Evolutionary conservation across 2,797 vertebrate species (phyloP).

Genomic region (Mus caroli): DNA sequence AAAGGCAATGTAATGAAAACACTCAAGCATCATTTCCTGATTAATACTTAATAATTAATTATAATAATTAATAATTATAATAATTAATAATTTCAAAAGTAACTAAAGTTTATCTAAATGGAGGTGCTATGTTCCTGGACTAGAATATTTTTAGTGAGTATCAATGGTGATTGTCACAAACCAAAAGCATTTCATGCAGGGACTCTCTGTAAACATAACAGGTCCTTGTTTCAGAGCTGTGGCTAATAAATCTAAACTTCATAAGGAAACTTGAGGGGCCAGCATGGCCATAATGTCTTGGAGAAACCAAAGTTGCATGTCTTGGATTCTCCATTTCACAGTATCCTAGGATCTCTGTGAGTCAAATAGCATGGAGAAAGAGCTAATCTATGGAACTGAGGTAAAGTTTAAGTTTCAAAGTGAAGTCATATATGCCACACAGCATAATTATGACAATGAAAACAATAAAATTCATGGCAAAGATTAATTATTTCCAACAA

Average conservation of each 20-base stretch:
- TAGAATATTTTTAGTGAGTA: background rate
- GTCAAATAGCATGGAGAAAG: background rate
- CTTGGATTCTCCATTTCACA: too few species aligned
- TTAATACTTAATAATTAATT: background rate
- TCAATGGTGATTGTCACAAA: background rate
- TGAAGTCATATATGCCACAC: background rate
- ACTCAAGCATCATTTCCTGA: background rate
- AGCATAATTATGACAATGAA: background rate
- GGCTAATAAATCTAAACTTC: background rate
- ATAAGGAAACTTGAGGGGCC: background rate
- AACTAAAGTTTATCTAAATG: background rate
- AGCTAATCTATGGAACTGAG: background rate
- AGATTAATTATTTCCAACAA: background rate
- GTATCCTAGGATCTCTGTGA: background rate
- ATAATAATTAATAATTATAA: too few species aligned
- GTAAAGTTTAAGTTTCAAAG: background rate
- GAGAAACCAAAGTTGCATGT: background rate
- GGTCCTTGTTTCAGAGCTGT: background rate
- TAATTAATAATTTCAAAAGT: background rate
- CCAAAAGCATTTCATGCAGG: background rate
- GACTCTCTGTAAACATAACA: background rate
- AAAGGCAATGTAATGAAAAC: background rate
- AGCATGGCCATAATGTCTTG: background rate
- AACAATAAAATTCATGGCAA: background rate
- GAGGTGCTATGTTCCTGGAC: background rate